A percentile compares a stretch with the other conserved stretches of the same genome.
These are phyloP conservation scores for Catocala nupta DNA, from an alignment of 2,888 invertebrate genomes.

Conservation along the genomic window DNA sequence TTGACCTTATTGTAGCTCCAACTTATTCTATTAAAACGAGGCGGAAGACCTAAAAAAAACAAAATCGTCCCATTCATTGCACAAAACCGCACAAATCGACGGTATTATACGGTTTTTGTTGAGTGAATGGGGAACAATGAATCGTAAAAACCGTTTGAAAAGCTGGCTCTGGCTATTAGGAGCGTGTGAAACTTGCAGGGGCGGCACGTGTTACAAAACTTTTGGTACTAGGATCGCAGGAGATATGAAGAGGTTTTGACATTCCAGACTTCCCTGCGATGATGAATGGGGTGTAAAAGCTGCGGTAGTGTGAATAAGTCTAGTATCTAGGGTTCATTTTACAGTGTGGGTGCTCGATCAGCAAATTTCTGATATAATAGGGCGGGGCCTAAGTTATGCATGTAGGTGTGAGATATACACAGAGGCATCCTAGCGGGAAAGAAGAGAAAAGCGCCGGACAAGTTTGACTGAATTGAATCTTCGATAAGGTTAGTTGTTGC, in stretches of 20 bases:
- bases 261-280: conserved; percentile 1
- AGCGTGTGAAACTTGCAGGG: conserved; percentile 26
- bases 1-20: conserved; percentile 7
- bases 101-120: conserved; percentile 19
- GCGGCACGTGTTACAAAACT: conserved; percentile 38
- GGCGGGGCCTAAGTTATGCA: not conserved
- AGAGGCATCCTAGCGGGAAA: not conserved
- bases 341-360: not conserved
- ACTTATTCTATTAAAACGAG: conserved; percentile 13
- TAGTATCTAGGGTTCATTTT: not conserved
- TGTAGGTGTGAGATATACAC: not conserved
- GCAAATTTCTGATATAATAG: not conserved
- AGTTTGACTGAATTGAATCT: too few species aligned
- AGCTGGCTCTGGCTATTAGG: conserved; percentile 9
- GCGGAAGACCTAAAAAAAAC: conserved; percentile 9
- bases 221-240: conserved; percentile 14
- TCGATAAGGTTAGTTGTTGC: too few species aligned
- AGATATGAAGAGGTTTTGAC: not conserved
- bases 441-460: too few species aligned
- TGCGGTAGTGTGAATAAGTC: not conserved
- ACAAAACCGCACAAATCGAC: conserved; percentile 26
- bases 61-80: conserved; percentile 21
- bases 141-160: conserved; percentile 18
- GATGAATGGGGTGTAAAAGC: not conserved
- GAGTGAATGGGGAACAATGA: conserved; percentile 17